Conservation (phyloP, 53 echinoderm and acorn worm species). For the Apostichopus leukothele region DNA sequence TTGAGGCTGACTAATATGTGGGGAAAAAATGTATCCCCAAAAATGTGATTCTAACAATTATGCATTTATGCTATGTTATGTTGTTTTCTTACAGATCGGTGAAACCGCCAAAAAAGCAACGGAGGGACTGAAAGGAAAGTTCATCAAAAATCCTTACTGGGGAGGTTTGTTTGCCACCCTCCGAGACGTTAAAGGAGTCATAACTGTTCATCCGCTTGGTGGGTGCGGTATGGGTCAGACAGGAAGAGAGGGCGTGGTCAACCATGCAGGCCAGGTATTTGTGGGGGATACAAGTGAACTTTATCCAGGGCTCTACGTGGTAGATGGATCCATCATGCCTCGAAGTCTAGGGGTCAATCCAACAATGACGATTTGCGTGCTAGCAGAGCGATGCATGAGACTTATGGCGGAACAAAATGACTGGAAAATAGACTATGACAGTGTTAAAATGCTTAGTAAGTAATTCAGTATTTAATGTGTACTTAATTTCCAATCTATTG, state of each 20-base stretch:
- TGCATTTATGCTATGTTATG: too few species aligned
- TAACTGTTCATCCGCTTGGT: constrained; percentile 67
- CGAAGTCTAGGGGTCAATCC: constrained; percentile 73
- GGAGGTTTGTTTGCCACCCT: constrained; percentile 59
- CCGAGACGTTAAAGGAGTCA: constrained; percentile 51
- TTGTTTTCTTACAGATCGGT: background rate
- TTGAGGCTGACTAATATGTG: too few species aligned
- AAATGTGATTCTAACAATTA: too few species aligned
- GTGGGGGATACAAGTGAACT: constrained; percentile 57
- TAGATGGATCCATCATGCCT: constrained; percentile 69
- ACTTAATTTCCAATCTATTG: too few species aligned
- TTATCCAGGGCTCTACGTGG: constrained; percentile 67
- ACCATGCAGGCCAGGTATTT: constrained; percentile 68
- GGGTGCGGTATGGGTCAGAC: constrained; percentile 72
- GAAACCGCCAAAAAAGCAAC: constrained; percentile 55
- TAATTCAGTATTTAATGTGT: background rate
- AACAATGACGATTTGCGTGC: constrained; percentile 60
- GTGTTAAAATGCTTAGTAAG: constrained; percentile 58
- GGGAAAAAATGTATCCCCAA: too few species aligned
- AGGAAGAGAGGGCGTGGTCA: constrained; percentile 62
- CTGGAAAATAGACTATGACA: constrained; percentile 61
- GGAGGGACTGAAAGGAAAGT: constrained; percentile 62
- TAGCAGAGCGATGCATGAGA: constrained; percentile 70
- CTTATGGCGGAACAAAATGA: constrained; percentile 57
- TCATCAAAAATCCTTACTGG: constrained; percentile 62